These are phyloP conservation scores for Hylaea fasciaria DNA, from an alignment of 2,888 invertebrate genomes.

Conservation along the genomic window DNA sequence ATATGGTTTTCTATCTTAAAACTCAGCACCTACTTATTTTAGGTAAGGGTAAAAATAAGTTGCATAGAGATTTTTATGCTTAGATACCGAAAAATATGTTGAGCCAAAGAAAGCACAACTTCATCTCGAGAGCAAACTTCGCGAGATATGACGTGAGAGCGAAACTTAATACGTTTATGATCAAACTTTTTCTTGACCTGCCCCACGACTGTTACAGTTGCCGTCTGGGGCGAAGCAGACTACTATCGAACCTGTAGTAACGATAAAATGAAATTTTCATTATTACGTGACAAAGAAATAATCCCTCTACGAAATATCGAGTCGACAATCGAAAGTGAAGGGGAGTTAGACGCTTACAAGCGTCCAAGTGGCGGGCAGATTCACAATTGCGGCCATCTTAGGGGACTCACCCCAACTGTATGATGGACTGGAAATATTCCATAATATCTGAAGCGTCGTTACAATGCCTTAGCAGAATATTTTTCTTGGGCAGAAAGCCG, in stretches of 20 bases:
- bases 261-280: conserved; percentile 45
- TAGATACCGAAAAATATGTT: too few species aligned
- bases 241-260: conserved; percentile 30
- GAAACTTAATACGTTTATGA: conserved; percentile 32
- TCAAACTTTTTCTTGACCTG: conserved; percentile 51
- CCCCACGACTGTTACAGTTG: conserved; percentile 41
- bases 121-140: conserved; percentile 11
- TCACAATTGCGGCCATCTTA: conserved; percentile 73
- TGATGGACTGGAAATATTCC: conserved; percentile 82
- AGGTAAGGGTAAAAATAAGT: background rate
- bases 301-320: conserved; percentile 49
- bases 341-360: conserved; percentile 53
- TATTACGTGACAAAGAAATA: conserved; percentile 48
- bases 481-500: conserved; percentile 84
- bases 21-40: background rate
- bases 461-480: conserved; percentile 83
- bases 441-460: conserved; percentile 80
- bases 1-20: background rate
- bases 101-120: background rate
- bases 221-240: conserved; percentile 26
- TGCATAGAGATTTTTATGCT: too few species aligned
- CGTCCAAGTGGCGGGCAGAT: conserved; percentile 71
- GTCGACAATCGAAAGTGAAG: conserved; percentile 59
- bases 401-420: conserved; percentile 72
- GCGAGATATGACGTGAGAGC: conserved; percentile 12